Evolutionary conservation across 2,888 invertebrate species (phyloP).

Genomic region (Kuschelorhynchus macadamiae): DNA sequence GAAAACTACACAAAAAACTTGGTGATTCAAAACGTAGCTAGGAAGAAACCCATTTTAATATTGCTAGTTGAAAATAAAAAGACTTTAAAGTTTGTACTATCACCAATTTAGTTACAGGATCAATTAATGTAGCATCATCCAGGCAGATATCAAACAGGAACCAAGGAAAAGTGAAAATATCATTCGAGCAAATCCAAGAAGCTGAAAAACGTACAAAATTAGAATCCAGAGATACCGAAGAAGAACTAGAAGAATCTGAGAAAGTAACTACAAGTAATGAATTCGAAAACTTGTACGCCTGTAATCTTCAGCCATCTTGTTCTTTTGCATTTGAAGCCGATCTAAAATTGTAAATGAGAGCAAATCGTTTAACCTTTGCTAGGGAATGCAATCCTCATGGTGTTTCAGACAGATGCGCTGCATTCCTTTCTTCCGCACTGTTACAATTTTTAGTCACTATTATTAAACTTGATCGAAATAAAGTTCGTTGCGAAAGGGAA

Average conservation of each 20-base stretch:
- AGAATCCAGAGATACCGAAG: neutral
- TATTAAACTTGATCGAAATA: neutral
- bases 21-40: neutral
- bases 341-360: conserved; percentile 1
- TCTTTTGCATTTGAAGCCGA: neutral
- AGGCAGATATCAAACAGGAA: no score
- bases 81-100: no score
- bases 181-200: no score
- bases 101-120: no score
- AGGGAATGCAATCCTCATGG: neutral
- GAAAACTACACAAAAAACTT: neutral
- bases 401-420: neutral
- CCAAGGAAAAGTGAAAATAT: no score
- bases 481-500: conserved; percentile 7
- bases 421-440: neutral
- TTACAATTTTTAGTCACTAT: neutral
- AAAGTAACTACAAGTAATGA: neutral
- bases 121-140: no score
- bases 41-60: neutral
- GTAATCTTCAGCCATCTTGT: neutral
- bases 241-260: neutral
- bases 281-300: neutral
- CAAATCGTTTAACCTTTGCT: neutral
- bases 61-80: no score
- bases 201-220: no score